These are phyloP conservation scores for Melanotaenia boesemani DNA, from an alignment of 2,797 vertebrate species.

Conservation along the genomic window DNA sequence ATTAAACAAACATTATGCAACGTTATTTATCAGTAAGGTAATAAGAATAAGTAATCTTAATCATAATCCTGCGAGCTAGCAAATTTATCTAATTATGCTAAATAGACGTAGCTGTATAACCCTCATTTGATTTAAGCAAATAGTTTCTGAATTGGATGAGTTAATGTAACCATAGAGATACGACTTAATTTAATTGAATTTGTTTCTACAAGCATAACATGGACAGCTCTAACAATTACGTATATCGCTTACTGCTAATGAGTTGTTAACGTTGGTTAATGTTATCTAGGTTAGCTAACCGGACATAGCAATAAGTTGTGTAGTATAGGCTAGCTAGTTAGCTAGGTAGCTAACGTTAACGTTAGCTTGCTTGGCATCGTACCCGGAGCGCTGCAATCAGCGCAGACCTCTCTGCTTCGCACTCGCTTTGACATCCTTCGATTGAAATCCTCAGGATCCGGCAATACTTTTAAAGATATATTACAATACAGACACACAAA, in stretches of 20 bases:
- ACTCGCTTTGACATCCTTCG: slow-evolving; percentile 92
- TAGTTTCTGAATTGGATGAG: slow-evolving; percentile 17
- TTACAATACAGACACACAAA: background rate
- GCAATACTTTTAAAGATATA: slow-evolving; percentile 14
- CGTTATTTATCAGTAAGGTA: background rate
- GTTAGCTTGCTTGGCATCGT: slow-evolving; percentile 75
- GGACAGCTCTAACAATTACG: background rate
- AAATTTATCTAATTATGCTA: background rate
- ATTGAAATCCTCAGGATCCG: slow-evolving; percentile 46
- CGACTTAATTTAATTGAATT: background rate
- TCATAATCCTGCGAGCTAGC: background rate
- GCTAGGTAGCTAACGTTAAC: slow-evolving; percentile 59
- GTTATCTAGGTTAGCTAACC: slow-evolving; percentile 33
- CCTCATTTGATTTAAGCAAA: slow-evolving; percentile 5
- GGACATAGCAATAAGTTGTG: slow-evolving; percentile 28
- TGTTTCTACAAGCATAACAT: background rate
- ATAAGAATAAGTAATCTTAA: background rate
- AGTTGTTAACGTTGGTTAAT: background rate
- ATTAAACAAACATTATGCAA: background rate
- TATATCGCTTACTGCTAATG: background rate
- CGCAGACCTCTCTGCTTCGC: slow-evolving; percentile 95
- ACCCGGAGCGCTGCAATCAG: slow-evolving; percentile 96
- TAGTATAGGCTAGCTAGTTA: slow-evolving; percentile 57
- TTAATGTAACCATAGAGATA: slow-evolving; percentile 21
- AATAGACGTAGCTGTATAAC: background rate